Evolutionary conservation across 2,888 invertebrate species (phyloP).

Genomic region (Agrochola lychnidis): DNA sequence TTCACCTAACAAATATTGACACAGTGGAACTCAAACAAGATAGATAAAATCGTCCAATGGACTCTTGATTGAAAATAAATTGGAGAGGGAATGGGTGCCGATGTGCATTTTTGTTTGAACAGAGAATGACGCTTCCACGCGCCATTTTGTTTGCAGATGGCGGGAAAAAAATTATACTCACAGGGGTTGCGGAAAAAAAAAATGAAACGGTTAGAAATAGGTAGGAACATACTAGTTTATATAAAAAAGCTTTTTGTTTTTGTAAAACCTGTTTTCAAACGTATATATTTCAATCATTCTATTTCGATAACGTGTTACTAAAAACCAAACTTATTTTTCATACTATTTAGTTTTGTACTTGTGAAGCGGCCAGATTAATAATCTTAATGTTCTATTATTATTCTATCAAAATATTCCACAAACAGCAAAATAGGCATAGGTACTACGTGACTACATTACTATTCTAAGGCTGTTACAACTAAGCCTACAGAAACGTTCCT

Average conservation of each 20-base stretch:
- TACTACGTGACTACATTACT: constrained; percentile 46
- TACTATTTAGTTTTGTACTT: neutral
- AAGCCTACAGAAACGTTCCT: constrained; percentile 10
- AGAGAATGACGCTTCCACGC: constrained; percentile 11
- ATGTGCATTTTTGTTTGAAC: constrained; percentile 63
- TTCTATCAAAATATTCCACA: constrained; percentile 27
- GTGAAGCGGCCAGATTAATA: constrained; percentile 7
- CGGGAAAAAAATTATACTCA: constrained; percentile 7
- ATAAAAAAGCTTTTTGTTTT: neutral
- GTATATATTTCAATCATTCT: neutral
- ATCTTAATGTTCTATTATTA: constrained; percentile 2
- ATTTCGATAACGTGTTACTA: neutral
- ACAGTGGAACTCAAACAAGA: constrained; percentile 62
- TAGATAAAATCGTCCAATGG: constrained; percentile 45
- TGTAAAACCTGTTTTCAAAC: neutral
- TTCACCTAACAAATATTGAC: constrained; percentile 57
- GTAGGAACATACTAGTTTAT: neutral
- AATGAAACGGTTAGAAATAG: neutral
- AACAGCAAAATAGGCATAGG: constrained; percentile 19
- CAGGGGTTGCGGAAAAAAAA: neutral
- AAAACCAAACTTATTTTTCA: neutral
- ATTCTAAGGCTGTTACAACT: constrained; percentile 25
- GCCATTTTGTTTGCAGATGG: constrained; percentile 48
- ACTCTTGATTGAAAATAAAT: constrained; percentile 79
- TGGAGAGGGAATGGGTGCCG: constrained; percentile 59